Base-by-base conservation (phyloP, 2,797 vertebrate genomes). In the Amniataba percoides region DNA sequence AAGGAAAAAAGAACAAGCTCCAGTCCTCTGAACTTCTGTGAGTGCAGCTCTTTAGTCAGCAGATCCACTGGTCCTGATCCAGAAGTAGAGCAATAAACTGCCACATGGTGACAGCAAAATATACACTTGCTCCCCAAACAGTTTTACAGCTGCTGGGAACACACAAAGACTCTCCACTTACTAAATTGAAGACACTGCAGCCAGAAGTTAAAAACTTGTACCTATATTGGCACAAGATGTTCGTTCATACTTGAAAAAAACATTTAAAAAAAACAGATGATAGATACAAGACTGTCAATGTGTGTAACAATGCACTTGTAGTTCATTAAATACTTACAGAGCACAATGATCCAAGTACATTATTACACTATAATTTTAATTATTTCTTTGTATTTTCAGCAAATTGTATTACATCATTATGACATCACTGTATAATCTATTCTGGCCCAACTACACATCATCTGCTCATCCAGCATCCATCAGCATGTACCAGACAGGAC, bases 21-120 rank as follows among this genome's bases (percentile, higher is more conserved):
- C 25, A 0, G 0, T 80, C 23, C 56, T 42, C 27, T 39, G 25
- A 82, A 85, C 66, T 78, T 84, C 5, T 2, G 74, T 58, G 60
- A 57, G 63, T 84, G 78, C 69, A 84, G 74, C 58, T 70, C 67
- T 81, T 87, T 71, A 87, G 89, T 94, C 93, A 93, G 92, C 92
- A 92, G 74, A 85, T 84, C 67, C 9, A 7, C 61, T 89, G 90
- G 78, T 88, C 71, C 39, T 19, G 25, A 76, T 89, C 92, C 90
- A 94, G 85, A 87, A 67, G 59, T 36, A 64, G 67, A 80, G 82
- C 86, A 86, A 91, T 93, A 92, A 94, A 92, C 82, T 92, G 87
- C 82, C 88, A 86, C 79, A 81, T 43, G 1, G 67, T 84, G 83
- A 80, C 80, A 81, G 83, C 55, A 40, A 83, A 87, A 85, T 77